These are phyloP conservation scores for Larimichthys polyactis DNA, from an alignment of 2,113 vertebrate genomes.

Conservation along the genomic window DNA sequence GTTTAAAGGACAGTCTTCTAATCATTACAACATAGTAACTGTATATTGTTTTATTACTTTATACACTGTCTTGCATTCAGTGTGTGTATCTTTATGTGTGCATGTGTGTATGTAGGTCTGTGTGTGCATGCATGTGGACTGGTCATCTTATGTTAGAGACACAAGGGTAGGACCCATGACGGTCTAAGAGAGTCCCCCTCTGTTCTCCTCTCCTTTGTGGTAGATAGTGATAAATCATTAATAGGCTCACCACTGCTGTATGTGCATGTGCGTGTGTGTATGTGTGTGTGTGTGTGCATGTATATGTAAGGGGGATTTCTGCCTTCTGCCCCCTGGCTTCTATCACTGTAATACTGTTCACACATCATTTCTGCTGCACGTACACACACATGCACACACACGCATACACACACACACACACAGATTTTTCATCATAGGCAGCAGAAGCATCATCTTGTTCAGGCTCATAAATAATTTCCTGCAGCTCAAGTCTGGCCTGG, in stretches of 20 bases:
- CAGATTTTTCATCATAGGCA: constrained; percentile 75
- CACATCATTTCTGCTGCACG: constrained; percentile 43
- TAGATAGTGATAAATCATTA: constrained; percentile 78
- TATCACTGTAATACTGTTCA: constrained; percentile 74
- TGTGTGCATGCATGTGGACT: constrained; percentile 24
- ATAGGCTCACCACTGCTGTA: constrained; percentile 55
- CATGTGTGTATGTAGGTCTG: constrained; percentile 2
- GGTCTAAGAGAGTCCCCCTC: constrained; percentile 52
- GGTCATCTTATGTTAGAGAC: constrained; percentile 62
- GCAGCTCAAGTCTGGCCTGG: constrained; percentile 81
- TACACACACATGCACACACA: background rate
- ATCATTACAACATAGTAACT: constrained; percentile 4
- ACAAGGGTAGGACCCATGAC: constrained; percentile 65
- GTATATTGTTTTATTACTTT: background rate
- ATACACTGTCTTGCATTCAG: background rate
- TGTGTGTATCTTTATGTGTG: background rate
- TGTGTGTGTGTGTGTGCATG: constrained; percentile 27
- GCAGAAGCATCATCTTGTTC: constrained; percentile 79
- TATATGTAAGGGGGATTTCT: constrained; percentile 56
- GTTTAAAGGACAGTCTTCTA: background rate
- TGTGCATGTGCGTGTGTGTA: constrained; percentile 42
- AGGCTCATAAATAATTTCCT: constrained; percentile 84
- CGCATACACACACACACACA: constrained; percentile 21
- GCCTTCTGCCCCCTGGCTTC: constrained; percentile 73
- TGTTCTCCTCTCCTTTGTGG: constrained; percentile 70